These are phyloP conservation scores for Neodiprion virginianus DNA, from an alignment of 1,140 invertebrate genomes.

Conservation along the genomic window DNA sequence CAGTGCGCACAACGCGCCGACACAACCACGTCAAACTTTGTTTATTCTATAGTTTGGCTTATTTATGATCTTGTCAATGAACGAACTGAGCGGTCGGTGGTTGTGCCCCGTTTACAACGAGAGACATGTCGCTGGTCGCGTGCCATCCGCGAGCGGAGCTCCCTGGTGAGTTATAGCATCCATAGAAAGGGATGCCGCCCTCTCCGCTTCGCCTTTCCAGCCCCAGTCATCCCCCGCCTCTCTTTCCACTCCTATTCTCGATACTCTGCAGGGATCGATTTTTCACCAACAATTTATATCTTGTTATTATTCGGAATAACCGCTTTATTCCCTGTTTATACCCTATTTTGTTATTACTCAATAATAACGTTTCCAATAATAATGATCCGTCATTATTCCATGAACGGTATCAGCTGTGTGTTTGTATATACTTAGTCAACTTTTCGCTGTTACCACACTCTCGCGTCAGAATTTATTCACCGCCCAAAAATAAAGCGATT, in stretches of 20 bases:
- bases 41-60: neutral
- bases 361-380: too few relatives aligned
- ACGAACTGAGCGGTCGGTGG: neutral
- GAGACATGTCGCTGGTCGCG: constrained; percentile 3
- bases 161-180: neutral
- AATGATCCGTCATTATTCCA: too few relatives aligned
- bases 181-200: neutral
- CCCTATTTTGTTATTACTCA: too few relatives aligned
- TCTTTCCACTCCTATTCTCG: neutral
- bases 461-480: too few relatives aligned
- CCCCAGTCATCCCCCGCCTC: neutral
- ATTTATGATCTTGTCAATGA: neutral
- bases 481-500: too few relatives aligned
- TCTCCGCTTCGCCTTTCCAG: neutral
- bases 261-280: neutral
- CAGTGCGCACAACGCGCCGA: neutral
- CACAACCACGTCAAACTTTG: neutral
- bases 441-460: too few relatives aligned
- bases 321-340: neutral
- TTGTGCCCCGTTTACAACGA: neutral
- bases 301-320: neutral
- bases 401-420: too few relatives aligned
- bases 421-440: too few relatives aligned
- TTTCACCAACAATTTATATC: neutral
- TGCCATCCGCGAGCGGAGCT: neutral